phyloP scores from a whole-genome alignment of 2,113 vertebrate species.

The Paramormyrops kingsleyae region DNA sequence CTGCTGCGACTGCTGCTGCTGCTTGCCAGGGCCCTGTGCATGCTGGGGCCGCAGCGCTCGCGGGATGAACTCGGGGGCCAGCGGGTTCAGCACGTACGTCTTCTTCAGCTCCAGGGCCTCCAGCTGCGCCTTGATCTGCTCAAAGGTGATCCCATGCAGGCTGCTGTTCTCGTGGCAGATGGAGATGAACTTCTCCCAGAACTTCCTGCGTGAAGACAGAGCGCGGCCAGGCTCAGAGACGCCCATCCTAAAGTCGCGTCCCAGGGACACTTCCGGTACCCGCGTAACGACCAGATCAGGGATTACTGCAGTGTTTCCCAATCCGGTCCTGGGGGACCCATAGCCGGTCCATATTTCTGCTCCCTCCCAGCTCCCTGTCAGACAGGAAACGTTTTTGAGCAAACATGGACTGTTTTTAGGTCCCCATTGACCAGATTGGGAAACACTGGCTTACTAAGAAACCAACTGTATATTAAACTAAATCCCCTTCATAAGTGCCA shows the following conservation, averaged over 20 bases:
- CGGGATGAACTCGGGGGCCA: constrained; percentile 96
- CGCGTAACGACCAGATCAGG: background rate
- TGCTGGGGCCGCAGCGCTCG: constrained; percentile 83
- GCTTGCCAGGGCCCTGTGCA: constrained; percentile 62
- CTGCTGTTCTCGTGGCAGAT: constrained; percentile 92
- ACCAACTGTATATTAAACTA: background rate
- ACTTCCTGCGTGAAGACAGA: constrained; percentile 72
- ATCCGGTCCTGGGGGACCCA: no score
- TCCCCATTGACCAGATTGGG: no score
- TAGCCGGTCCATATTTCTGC: no score
- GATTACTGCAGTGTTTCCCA: no score
- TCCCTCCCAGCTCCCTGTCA: no score
- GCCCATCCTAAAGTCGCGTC: background rate
- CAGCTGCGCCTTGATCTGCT: constrained; percentile 95
- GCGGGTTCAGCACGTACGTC: constrained; percentile 93
- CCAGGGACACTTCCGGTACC: background rate
- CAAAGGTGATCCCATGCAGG: constrained; percentile 95
- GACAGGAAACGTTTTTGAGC: no score
- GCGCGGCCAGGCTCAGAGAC: background rate
- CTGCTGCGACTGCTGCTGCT: constrained; percentile 71
- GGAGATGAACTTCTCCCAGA: constrained; percentile 97
- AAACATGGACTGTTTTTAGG: no score
- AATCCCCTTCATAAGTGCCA: background rate
- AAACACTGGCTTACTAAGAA: background rate
- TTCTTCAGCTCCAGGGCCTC: constrained; percentile 98